phyloP scores from a whole-genome alignment of 1,140 invertebrate genomes.

The Rhizoglyphus robini region DNA sequence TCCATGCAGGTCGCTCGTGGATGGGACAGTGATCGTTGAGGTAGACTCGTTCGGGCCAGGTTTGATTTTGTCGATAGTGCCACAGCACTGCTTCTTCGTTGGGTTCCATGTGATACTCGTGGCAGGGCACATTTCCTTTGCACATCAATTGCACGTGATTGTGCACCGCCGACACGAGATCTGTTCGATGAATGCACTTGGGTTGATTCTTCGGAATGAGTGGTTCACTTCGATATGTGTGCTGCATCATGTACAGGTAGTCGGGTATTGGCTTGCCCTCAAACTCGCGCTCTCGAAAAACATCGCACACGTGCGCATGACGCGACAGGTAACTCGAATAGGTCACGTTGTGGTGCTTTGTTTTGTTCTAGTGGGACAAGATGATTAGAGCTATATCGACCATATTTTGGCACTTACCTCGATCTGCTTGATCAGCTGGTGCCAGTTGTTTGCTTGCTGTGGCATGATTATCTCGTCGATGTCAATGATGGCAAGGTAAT shows the following conservation, averaged over 20 bases:
- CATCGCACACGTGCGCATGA: conserved; percentile 7
- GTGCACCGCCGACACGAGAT: conserved; percentile 69
- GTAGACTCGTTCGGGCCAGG: neutral
- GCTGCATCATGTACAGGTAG: conserved; percentile 85
- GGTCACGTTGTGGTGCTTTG: neutral
- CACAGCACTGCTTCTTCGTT: neutral
- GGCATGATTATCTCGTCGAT: conserved; percentile 79
- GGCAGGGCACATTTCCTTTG: conserved; percentile 44
- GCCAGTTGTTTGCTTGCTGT: neutral
- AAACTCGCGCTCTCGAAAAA: conserved; percentile 20
- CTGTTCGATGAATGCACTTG: conserved; percentile 83
- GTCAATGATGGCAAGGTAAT: conserved; percentile 72
- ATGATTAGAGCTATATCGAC: too few relatives aligned
- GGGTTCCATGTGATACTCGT: too few relatives aligned
- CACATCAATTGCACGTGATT: conserved; percentile 83
- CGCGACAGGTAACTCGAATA: neutral
- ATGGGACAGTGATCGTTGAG: neutral
- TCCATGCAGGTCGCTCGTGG: neutral
- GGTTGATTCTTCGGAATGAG: conserved; percentile 80
- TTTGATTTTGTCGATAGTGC: conserved; percentile 4
- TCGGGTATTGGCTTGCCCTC: conserved; percentile 50
- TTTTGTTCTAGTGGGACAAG: too few relatives aligned
- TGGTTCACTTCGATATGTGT: conserved; percentile 71
- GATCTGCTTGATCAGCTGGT: conserved; percentile 8
- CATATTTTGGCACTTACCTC: too few relatives aligned